Conservation (phyloP, 2,888 invertebrate genomes). For the Erebia aethiops region DNA sequence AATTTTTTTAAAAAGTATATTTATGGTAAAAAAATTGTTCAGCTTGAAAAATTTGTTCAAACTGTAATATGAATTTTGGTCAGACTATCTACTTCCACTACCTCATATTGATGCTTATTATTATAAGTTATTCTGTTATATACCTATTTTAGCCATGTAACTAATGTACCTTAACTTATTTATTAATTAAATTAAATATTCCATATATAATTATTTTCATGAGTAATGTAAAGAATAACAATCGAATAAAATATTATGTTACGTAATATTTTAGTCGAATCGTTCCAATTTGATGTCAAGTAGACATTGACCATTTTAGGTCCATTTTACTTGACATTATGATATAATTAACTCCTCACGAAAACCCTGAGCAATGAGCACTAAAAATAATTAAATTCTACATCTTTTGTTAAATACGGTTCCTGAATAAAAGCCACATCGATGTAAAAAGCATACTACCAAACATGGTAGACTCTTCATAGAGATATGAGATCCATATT, state of each 20-base stretch:
- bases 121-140: slow-evolving; percentile 35
- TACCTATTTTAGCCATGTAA: slow-evolving; percentile 29
- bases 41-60: not conserved
- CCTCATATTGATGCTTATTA: slow-evolving; percentile 46
- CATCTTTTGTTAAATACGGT: slow-evolving; percentile 31
- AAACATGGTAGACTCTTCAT: slow-evolving; percentile 6
- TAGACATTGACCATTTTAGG: not conserved
- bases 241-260: not conserved
- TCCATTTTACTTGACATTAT: too few relatives aligned
- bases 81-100: slow-evolving; percentile 41
- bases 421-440: slow-evolving; percentile 32
- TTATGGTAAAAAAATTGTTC: not conserved
- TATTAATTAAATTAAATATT: slow-evolving; percentile 27
- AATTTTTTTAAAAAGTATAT: not conserved
- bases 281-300: not conserved
- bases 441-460: slow-evolving; percentile 14
- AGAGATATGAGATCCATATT: not conserved
- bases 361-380: not conserved
- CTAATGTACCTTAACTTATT: slow-evolving; percentile 20
- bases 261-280: too few relatives aligned
- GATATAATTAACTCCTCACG: too few relatives aligned
- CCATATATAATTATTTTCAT: slow-evolving; percentile 9
- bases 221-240: slow-evolving; percentile 4
- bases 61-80: slow-evolving; percentile 21
- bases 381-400: slow-evolving; percentile 27